phyloP scores from a whole-genome alignment of 1,140 invertebrate genomes.

The Archivesica marissinica region DNA sequence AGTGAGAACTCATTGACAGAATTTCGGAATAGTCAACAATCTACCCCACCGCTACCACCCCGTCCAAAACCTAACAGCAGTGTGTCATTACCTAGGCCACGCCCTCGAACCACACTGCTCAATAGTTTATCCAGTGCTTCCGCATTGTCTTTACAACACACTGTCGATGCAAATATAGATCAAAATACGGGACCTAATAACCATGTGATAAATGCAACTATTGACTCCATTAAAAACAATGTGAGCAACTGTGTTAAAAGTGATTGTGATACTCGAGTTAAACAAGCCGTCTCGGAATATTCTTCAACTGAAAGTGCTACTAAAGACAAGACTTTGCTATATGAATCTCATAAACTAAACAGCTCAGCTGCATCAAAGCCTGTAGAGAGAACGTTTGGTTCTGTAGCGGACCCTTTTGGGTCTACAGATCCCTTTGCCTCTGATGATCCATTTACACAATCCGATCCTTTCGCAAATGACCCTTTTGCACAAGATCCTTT shows the following conservation, averaged over 20 bases:
- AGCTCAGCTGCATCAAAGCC: background rate
- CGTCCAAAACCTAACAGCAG: constrained; percentile 35
- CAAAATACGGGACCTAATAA: background rate
- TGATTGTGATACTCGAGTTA: background rate
- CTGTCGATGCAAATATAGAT: background rate
- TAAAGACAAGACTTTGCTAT: background rate
- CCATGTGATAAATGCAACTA: constrained; percentile 13
- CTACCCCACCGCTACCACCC: constrained; percentile 58
- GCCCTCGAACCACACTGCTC: constrained; percentile 35
- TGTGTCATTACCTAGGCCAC: constrained; percentile 54
- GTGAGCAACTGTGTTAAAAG: constrained; percentile 6
- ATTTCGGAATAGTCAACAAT: constrained; percentile 20
- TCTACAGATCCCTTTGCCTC: constrained; percentile 63
- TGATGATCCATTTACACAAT: constrained; percentile 66
- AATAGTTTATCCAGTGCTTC: background rate
- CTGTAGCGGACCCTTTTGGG: constrained; percentile 53
- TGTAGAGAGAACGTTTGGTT: constrained; percentile 16
- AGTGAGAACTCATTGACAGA: constrained; percentile 41
- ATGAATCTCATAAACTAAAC: constrained; percentile 44
- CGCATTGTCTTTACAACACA: background rate
- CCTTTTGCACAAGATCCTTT: constrained; percentile 65
- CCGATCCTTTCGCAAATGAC: constrained; percentile 69
- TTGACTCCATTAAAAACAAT: background rate
- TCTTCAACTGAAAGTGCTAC: background rate
- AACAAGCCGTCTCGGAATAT: background rate